These are phyloP conservation scores for Geotrupes spiniger DNA, from an alignment of 2,888 invertebrate genomes.

Conservation along the genomic window DNA sequence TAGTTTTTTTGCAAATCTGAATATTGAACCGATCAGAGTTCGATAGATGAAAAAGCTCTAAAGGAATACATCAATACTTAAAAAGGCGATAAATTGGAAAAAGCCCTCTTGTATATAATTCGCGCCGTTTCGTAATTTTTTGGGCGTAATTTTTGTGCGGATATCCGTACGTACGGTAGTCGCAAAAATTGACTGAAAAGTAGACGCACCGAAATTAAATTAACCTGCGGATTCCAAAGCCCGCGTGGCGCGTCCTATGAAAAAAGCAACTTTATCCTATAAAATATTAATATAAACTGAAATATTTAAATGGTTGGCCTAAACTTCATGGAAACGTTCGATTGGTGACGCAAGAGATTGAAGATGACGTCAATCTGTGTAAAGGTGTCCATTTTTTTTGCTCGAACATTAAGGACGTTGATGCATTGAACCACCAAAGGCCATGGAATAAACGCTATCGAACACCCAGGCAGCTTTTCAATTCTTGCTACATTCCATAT, in stretches of 20 bases:
- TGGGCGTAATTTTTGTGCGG: conserved; percentile 37
- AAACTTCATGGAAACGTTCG: conserved; percentile 27
- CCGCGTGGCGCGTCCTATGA: conserved; percentile 18
- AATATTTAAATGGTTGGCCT: conserved; percentile 45
- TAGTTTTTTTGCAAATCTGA: conserved; percentile 12
- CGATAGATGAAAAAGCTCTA: conserved; percentile 17
- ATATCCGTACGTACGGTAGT: conserved; percentile 32
- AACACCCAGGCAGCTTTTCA: no score
- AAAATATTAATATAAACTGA: conserved; percentile 44
- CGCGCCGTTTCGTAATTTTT: conserved; percentile 36
- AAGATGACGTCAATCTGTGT: no score
- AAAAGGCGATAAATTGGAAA: conserved; percentile 31
- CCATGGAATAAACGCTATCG: no score
- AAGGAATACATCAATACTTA: conserved; percentile 29
- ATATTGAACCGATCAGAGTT: conserved; percentile 14
- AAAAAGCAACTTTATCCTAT: conserved; percentile 31
- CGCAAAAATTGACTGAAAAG: conserved; percentile 33
- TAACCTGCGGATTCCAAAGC: conserved; percentile 36
- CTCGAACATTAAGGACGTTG: no score
- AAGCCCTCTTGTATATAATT: conserved; percentile 28
- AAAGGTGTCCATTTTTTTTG: no score
- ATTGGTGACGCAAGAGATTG: conserved; percentile 10
- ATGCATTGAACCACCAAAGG: no score
- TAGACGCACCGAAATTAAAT: conserved; percentile 41
- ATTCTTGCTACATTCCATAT: no score